These are phyloP conservation scores for Synanthedon myopaeformis DNA, from an alignment of 2,888 invertebrate genomes.

Conservation along the genomic window DNA sequence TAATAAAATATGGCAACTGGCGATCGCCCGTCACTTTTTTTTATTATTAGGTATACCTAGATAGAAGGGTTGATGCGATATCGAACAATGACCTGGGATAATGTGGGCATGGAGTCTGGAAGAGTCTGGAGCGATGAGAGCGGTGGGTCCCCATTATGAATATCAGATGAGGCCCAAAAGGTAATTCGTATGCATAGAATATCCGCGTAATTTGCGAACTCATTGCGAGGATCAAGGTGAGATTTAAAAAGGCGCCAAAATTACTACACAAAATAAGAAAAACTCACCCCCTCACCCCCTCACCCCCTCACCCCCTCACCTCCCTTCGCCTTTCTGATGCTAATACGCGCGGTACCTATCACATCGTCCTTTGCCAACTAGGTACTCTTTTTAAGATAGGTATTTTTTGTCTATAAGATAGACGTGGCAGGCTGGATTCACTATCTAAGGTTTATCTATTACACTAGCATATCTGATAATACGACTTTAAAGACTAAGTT, in stretches of 20 bases:
- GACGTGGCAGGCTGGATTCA: too few relatives aligned
- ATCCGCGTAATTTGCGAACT: slow-evolving; percentile 44
- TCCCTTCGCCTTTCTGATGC: slow-evolving; percentile 26
- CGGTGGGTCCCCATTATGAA: slow-evolving; percentile 4
- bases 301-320: slow-evolving; percentile 1
- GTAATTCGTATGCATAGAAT: slow-evolving; percentile 47
- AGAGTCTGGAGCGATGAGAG: neutral
- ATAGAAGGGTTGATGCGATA: too few relatives aligned
- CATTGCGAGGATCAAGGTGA: slow-evolving; percentile 42
- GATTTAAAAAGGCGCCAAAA: slow-evolving; percentile 31
- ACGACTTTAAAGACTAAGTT: too few relatives aligned
- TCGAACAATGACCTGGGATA: too few relatives aligned
- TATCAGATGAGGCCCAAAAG: slow-evolving; percentile 15
- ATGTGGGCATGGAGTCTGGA: too few relatives aligned
- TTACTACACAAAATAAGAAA: slow-evolving; percentile 17
- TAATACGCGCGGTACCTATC: slow-evolving; percentile 35
- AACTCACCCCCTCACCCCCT: slow-evolving; percentile 3
- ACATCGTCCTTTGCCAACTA: neutral
- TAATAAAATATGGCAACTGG: too few relatives aligned
- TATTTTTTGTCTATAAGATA: neutral
- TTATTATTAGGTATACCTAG: too few relatives aligned
- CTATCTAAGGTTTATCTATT: too few relatives aligned
- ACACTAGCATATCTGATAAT: too few relatives aligned
- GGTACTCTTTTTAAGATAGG: neutral
- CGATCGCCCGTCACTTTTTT: too few relatives aligned